Base-by-base conservation (phyloP, 2,113 vertebrate species). In the Andinoacara biseriatus region DNA sequence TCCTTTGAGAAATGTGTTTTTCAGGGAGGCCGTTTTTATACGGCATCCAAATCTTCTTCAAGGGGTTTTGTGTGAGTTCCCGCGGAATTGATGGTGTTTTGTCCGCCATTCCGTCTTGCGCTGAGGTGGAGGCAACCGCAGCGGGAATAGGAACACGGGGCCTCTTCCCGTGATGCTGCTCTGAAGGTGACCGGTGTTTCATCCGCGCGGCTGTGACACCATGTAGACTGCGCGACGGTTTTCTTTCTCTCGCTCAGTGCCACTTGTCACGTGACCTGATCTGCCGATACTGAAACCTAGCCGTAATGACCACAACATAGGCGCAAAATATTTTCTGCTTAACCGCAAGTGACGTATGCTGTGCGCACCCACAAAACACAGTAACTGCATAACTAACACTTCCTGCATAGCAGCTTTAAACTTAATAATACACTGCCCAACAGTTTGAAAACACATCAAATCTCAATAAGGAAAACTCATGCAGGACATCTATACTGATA, bases 41-140 rank as follows among this genome's bases (percentile, higher is more conserved):
- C 5, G 97, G 97, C 94, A 97, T 96, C 97, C 97, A 98, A 81
- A 97, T 98, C 91, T 98, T 98, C 93, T 97, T 97, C 31, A 98
- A 91, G 0, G 97, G 97, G 86, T 98, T 98, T 76, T 97, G 97
- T 10, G 97, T 98, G 76, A 98, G 92, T 79, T 98, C 97, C 52
- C 96, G 94, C 17, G 96, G 96, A 7, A 72, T 91, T 1, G 86
- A 54, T 62, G 86, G 77, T 0, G 85, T 14, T 29, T 63, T 58
- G 33, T 94, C 90, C 75, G 94, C 92, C 92, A 93, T 93, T 43
- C 65, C 72, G 85, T 62, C 61, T 15, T 17, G 76, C 69, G 75
- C 54, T 49, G 84, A 76, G 8, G 5, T 7, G 52, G 86, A 75
- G 81, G 87, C 20, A 3, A 74, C 78, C 62, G 80, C 90, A 31